These are phyloP conservation scores for Echinops telfairi DNA, from an alignment of 2,113 vertebrate genomes.

Conservation along the genomic window DNA sequence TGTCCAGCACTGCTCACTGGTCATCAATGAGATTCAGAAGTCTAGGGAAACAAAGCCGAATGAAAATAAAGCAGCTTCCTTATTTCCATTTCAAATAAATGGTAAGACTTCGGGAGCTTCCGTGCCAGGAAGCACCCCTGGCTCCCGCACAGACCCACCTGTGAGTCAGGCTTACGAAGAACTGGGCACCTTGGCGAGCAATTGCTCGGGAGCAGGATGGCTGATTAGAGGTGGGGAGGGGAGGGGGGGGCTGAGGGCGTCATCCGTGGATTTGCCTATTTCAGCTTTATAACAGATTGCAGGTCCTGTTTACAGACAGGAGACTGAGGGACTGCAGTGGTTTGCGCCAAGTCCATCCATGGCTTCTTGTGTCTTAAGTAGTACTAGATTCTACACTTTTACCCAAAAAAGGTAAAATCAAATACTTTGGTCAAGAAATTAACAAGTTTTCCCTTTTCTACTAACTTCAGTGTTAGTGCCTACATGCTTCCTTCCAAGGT, in stretches of 20 bases:
- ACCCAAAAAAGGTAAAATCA: background rate
- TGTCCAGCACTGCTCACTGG: background rate
- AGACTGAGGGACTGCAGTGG: background rate
- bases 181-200: background rate
- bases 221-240: background rate
- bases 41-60: background rate
- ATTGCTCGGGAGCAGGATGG: rapidly evolving
- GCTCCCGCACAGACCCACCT: background rate
- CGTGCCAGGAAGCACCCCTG: background rate
- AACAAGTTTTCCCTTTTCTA: background rate
- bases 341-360: background rate
- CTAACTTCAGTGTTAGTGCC: background rate
- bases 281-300: background rate
- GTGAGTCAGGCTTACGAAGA: background rate
- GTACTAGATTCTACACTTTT: background rate
- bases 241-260: background rate
- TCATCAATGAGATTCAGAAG: background rate
- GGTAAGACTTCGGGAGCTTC: background rate
- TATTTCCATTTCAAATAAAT: background rate
- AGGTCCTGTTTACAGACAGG: background rate
- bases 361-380: background rate
- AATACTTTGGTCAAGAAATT: background rate
- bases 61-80: background rate
- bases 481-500: background rate
- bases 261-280: rapidly evolving